Percentiles rank a stretch among this genome's conserved stretches.
phyloP scores from a whole-genome alignment of 2,113 vertebrate species.

The Paramormyrops kingsleyae region DNA sequence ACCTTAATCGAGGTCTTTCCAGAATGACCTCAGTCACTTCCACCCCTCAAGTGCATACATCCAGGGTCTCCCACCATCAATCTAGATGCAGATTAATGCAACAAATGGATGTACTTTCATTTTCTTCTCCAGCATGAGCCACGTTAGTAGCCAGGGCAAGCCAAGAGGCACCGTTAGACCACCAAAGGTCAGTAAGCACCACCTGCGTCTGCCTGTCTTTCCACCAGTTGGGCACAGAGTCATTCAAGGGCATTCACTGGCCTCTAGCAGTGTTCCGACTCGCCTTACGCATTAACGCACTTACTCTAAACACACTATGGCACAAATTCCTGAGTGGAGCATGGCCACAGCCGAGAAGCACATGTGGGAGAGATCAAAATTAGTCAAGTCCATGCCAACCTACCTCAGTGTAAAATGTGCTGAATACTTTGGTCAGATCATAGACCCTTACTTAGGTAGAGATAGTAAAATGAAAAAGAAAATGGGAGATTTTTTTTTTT shows the following conservation, averaged over 20 bases:
- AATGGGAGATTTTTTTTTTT: too few species aligned
- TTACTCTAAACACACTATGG: background rate
- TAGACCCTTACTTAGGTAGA: background rate
- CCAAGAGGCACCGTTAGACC: background rate
- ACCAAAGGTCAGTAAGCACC: background rate
- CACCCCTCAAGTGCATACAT: background rate
- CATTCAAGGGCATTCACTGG: background rate
- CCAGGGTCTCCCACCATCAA: background rate
- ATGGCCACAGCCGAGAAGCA: background rate
- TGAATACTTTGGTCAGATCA: background rate
- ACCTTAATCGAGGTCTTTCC: background rate
- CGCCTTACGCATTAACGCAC: background rate
- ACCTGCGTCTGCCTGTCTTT: background rate
- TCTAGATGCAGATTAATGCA: background rate
- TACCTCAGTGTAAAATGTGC: background rate
- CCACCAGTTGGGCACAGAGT: background rate
- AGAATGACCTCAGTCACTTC: background rate
- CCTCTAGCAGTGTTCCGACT: background rate
- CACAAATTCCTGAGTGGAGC: background rate
- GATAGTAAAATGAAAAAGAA: background rate
- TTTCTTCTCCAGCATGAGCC: background rate
- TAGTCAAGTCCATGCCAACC: background rate
- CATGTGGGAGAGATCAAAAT: background rate
- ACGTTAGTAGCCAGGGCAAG: background rate
- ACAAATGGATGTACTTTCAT: background rate